Conservation (phyloP, 2,113 vertebrate genomes). For the Strix uralensis region DNA sequence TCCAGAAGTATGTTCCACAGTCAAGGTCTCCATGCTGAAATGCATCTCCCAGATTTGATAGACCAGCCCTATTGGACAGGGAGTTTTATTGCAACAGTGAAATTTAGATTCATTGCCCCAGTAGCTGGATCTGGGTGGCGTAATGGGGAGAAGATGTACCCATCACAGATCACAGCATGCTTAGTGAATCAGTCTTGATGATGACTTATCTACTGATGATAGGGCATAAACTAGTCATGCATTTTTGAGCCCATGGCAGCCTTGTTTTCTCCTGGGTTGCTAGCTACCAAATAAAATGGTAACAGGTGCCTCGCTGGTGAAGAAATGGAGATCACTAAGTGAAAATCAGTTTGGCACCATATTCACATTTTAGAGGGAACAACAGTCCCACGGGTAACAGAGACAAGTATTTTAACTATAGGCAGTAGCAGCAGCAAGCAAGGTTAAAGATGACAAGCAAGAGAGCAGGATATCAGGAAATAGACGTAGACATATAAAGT, state of each 20-base stretch:
- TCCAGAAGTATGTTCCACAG: not conserved
- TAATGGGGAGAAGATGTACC: not conserved
- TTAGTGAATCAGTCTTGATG: not conserved
- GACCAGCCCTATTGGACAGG: not conserved
- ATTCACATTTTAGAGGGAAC: not conserved
- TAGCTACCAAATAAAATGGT: not conserved
- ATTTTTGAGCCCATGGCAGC: not conserved
- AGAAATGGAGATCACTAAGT: not conserved
- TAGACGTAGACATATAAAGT: fast-evolving
- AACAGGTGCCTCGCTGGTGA: not conserved
- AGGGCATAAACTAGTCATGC: not conserved
- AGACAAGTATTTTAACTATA: not conserved
- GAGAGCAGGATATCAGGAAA: not conserved
- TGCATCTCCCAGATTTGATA: not conserved
- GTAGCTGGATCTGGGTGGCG: not conserved
- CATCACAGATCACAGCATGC: not conserved
- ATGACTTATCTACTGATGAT: not conserved
- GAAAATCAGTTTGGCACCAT: not conserved
- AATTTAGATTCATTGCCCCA: not conserved
- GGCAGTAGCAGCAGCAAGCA: not conserved
- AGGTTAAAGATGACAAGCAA: not conserved
- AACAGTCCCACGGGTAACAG: not conserved
- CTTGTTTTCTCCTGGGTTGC: not conserved
- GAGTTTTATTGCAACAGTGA: not conserved
- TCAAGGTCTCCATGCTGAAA: not conserved